Percentiles rank a stretch among this genome's conserved stretches.
phyloP scores from a whole-genome alignment of 2,888 invertebrate genomes.

The Dendrolimus houi region DNA sequence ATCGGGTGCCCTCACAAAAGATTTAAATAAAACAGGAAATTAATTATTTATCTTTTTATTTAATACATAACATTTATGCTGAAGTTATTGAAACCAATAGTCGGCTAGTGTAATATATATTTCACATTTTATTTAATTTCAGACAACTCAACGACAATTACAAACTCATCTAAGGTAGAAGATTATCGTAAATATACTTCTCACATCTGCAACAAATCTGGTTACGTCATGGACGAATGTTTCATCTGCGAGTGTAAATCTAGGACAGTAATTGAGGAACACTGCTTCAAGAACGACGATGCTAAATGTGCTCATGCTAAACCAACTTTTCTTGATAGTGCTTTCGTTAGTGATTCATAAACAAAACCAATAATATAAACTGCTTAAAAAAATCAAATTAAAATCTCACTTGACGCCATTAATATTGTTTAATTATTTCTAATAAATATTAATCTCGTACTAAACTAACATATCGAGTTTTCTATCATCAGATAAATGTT shows the following conservation, averaged over 20 bases:
- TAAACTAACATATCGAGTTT: too few species aligned
- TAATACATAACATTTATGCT: too few species aligned
- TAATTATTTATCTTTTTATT: too few species aligned
- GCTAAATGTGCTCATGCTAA: slow-evolving; percentile 23
- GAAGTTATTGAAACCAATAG: too few species aligned
- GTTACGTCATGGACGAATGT: slow-evolving; percentile 37
- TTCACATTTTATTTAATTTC: slow-evolving; percentile 6
- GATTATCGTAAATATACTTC: slow-evolving; percentile 30
- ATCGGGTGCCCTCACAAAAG: too few species aligned
- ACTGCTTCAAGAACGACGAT: slow-evolving; percentile 44
- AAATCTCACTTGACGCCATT: slow-evolving; percentile 1
- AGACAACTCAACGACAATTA: slow-evolving; percentile 9
- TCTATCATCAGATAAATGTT: too few species aligned
- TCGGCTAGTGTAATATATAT: too few species aligned
- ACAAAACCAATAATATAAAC: too few species aligned
- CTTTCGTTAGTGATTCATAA: neutral
- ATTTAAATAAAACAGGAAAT: too few species aligned
- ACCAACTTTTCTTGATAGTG: slow-evolving; percentile 31
- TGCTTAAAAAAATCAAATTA: slow-evolving; percentile 6
- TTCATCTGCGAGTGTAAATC: slow-evolving; percentile 49
- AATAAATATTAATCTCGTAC: neutral
- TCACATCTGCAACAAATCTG: slow-evolving; percentile 31
- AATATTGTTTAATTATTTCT: neutral
- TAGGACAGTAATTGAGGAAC: slow-evolving; percentile 34
- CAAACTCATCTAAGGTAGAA: slow-evolving; percentile 8